These are phyloP conservation scores for Pampusana beccarii DNA, from an alignment of 2,113 vertebrate species.

Conservation along the genomic window DNA sequence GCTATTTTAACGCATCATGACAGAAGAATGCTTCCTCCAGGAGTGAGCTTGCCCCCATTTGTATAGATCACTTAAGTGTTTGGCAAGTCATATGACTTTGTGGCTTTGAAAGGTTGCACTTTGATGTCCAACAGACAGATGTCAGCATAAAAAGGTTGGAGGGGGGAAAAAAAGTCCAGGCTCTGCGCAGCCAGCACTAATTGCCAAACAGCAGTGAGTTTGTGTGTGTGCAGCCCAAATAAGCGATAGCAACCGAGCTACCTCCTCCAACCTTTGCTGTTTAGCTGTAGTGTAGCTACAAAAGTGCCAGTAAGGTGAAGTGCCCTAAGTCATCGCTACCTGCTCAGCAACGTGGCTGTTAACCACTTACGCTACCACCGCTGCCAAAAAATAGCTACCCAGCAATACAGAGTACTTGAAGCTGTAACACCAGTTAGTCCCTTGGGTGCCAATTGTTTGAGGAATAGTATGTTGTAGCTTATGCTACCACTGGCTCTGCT, in stretches of 20 bases:
- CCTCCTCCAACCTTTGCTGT: neutral
- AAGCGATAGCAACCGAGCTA: neutral
- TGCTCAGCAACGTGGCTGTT: neutral
- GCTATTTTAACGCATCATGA: neutral
- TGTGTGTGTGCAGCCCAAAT: neutral
- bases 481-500: neutral
- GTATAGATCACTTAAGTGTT: neutral
- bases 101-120: conserved; percentile 5
- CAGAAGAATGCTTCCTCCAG: conserved; percentile 37
- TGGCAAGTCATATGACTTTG: neutral
- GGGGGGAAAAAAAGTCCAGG: fast-evolving
- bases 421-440: neutral
- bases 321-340: neutral
- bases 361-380: neutral
- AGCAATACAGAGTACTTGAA: neutral
- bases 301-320: neutral
- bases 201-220: neutral
- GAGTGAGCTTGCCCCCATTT: neutral
- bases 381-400: neutral
- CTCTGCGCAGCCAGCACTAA: neutral
- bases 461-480: neutral
- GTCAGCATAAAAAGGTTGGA: neutral
- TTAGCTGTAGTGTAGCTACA: neutral
- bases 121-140: conserved; percentile 21
- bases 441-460: neutral